Conservation (phyloP, 2,113 vertebrate species). For the Agelaius phoeniceus region DNA sequence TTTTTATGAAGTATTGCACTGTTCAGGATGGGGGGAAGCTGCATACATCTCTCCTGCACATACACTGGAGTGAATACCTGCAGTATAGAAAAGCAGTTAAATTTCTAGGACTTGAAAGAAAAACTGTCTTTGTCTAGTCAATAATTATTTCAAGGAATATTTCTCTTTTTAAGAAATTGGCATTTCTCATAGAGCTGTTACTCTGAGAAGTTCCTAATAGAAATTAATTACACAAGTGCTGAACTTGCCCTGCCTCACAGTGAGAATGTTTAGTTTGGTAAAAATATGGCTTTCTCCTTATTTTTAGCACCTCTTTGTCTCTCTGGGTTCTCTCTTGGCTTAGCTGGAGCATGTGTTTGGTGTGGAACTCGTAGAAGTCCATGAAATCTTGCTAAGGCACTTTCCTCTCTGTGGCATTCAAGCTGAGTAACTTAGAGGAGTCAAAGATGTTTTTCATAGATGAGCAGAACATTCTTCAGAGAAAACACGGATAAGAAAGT, state of each 20-base stretch:
- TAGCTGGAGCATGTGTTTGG: not conserved
- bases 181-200: not conserved
- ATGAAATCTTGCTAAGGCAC: not conserved
- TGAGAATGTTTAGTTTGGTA: not conserved
- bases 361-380: not conserved
- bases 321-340: not conserved
- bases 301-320: not conserved
- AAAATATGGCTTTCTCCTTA: not conserved
- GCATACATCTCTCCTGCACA: not conserved
- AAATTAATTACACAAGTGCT: not conserved
- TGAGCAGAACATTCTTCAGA: not conserved
- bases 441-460: not conserved
- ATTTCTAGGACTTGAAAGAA: not conserved
- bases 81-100: not conserved
- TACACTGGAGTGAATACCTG: not conserved
- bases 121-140: not conserved
- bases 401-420: not conserved
- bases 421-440: not conserved
- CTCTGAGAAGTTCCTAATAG: not conserved
- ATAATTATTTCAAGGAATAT: not conserved
- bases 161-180: not conserved
- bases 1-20: not conserved
- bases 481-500: not conserved
- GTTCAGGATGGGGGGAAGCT: not conserved
- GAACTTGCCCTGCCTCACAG: not conserved